Percentiles rank a stretch among this genome's conserved stretches.
phyloP scores from a whole-genome alignment of 2,888 invertebrate genomes.

The Ectemnius continuus region DNA sequence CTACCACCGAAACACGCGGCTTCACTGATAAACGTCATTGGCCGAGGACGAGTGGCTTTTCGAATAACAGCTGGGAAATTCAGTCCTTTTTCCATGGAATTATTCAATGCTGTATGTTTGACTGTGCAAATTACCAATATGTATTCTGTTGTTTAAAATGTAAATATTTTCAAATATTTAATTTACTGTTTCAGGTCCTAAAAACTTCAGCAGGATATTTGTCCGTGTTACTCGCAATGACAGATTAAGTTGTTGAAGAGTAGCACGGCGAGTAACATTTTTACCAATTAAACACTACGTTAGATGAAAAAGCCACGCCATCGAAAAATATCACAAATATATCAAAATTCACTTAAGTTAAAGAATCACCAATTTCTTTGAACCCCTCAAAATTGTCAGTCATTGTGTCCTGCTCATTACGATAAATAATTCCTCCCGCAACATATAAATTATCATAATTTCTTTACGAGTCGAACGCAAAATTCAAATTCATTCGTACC shows the following conservation, averaged over 20 bases:
- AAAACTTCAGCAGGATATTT: slow-evolving; percentile 62
- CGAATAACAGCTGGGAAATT: slow-evolving; percentile 54
- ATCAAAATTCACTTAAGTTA: too few relatives aligned
- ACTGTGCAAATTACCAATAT: not conserved
- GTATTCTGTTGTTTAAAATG: not conserved
- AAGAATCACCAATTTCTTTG: too few relatives aligned
- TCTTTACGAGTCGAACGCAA: too few relatives aligned
- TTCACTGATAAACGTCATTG: slow-evolving; percentile 29
- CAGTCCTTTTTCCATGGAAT: slow-evolving; percentile 42
- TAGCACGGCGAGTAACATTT: not conserved
- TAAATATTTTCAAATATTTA: not conserved
- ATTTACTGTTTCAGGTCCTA: slow-evolving; percentile 47
- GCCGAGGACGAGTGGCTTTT: slow-evolving; percentile 33
- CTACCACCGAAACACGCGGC: slow-evolving; percentile 34
- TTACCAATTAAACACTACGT: not conserved
- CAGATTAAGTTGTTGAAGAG: slow-evolving; percentile 6
- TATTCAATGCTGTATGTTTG: slow-evolving; percentile 43
- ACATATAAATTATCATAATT: too few relatives aligned
- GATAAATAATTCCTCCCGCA: too few relatives aligned
- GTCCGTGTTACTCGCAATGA: slow-evolving; percentile 58
- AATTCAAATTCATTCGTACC: too few relatives aligned
- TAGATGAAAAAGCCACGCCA: not conserved
- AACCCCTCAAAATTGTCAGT: too few relatives aligned
- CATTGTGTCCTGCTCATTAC: too few relatives aligned
- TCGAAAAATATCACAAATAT: too few relatives aligned